Evolutionary conservation across 2,113 vertebrate species (phyloP).

Genomic region (Nyctibius bracteatus): DNA sequence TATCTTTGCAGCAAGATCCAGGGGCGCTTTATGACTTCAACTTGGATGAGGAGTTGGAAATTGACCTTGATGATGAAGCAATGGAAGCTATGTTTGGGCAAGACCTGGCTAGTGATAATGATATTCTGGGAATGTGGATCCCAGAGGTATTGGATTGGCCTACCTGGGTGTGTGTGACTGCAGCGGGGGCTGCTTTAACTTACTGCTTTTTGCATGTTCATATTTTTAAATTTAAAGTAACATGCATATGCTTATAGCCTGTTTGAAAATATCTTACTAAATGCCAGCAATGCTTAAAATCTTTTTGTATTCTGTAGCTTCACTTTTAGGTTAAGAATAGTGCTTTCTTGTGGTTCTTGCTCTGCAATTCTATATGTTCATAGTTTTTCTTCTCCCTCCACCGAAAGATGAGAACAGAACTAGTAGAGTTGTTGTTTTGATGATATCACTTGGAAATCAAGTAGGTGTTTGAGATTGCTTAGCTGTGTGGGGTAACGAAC

Average conservation of each 20-base stretch:
- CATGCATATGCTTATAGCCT: neutral
- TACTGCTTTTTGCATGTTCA: constrained; percentile 47
- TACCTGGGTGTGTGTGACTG: constrained; percentile 99
- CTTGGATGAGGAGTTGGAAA: constrained; percentile 95
- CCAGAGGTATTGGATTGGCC: constrained; percentile 99
- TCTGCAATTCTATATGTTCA: neutral
- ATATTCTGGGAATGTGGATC: constrained; percentile 99
- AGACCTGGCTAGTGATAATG: constrained; percentile 92
- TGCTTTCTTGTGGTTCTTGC: neutral
- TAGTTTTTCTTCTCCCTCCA: neutral
- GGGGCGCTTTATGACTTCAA: constrained; percentile 93
- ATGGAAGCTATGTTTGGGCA: constrained; percentile 99
- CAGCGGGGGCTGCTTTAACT: constrained; percentile 85
- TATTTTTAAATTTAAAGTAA: neutral
- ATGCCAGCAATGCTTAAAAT: neutral
- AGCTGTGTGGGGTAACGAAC: neutral
- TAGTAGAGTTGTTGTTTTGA: neutral
- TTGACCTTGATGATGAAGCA: constrained; percentile 98
- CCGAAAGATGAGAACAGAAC: neutral
- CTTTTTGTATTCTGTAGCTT: neutral
- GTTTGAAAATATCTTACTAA: neutral
- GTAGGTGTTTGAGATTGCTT: neutral
- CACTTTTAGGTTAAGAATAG: neutral
- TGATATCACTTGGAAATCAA: neutral
- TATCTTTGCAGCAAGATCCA: constrained; percentile 87